phyloP scores from a whole-genome alignment of 2,888 invertebrate genomes.

The Invenusta paracnida region DNA sequence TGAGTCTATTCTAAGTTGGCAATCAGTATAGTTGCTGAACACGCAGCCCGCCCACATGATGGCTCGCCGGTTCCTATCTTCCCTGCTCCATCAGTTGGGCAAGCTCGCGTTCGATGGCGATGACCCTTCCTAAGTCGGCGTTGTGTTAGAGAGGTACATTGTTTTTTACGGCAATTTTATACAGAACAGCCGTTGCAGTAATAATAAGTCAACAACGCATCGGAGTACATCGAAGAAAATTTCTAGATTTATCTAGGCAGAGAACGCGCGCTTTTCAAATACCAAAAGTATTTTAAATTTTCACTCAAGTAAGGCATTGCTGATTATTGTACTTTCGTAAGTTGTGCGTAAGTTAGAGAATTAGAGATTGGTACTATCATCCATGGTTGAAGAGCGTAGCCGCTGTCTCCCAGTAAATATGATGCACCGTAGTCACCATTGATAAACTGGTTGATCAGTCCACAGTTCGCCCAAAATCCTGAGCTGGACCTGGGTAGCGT shows the following conservation, averaged over 20 bases:
- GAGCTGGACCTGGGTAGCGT: not conserved
- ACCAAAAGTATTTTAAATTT: not conserved
- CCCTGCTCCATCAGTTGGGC: not conserved
- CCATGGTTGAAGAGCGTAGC: not conserved
- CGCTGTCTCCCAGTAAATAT: not conserved
- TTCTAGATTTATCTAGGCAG: not conserved
- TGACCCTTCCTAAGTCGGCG: not conserved
- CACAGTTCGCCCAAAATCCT: not conserved
- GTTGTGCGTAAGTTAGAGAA: too few relatives aligned
- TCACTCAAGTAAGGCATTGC: not conserved
- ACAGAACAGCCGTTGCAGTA: not conserved
- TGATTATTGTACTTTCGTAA: not conserved
- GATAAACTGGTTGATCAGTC: not conserved
- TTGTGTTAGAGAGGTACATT: not conserved
- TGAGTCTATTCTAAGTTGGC: too few relatives aligned
- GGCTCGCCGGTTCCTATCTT: too few relatives aligned
- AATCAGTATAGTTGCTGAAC: too few relatives aligned
- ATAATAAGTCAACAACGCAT: not conserved
- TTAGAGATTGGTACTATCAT: not conserved
- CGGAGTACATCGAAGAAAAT: not conserved
- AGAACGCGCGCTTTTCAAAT: not conserved
- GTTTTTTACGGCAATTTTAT: not conserved
- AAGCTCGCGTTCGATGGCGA: not conserved
- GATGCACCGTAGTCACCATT: not conserved
- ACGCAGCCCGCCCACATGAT: too few relatives aligned